Evolutionary conservation across 2,888 invertebrate genomes (phyloP).

Genomic region (Drosophila acutilabella): DNA sequence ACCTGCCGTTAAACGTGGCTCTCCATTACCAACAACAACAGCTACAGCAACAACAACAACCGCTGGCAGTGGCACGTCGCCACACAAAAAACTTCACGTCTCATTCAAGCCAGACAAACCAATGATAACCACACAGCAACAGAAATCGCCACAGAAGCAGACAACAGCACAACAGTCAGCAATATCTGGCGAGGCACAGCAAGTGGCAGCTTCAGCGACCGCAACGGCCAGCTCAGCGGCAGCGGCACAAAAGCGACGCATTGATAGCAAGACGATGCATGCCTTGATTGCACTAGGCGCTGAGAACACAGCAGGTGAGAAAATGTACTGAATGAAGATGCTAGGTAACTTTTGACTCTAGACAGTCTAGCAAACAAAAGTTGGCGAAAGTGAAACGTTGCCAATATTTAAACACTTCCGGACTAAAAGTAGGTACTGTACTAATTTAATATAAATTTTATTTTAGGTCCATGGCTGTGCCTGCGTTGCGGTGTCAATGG

Average conservation of each 20-base stretch:
- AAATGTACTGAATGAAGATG: too few species aligned
- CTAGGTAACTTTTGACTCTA: too few species aligned
- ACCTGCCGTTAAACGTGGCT: constrained; percentile 33
- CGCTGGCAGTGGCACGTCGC: constrained; percentile 41
- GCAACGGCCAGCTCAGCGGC: constrained; percentile 31
- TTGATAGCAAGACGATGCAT: constrained; percentile 88
- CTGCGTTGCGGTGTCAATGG: constrained; percentile 90
- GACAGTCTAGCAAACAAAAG: too few species aligned
- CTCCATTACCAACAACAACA: constrained; percentile 37
- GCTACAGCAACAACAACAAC: constrained; percentile 11
- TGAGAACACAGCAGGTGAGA: constrained; percentile 87
- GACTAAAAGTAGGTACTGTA: too few species aligned
- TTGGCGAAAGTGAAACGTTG: too few species aligned
- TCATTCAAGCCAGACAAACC: constrained; percentile 69
- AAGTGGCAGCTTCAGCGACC: constrained; percentile 28
- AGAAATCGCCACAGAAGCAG: constrained; percentile 43
- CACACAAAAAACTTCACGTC: constrained; percentile 68
- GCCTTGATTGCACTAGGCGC: constrained; percentile 87
- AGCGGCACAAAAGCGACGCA: constrained; percentile 85
- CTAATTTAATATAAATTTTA: neutral
- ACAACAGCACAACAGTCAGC: constrained; percentile 19
- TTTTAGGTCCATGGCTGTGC: constrained; percentile 91
- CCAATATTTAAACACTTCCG: too few species aligned
- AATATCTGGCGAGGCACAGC: constrained; percentile 12
- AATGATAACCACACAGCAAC: constrained; percentile 57